A percentile compares a stretch with the other conserved stretches of the same genome.
Conservation (phyloP, 2,888 invertebrate genomes). For the Elysia crispata region DNA sequence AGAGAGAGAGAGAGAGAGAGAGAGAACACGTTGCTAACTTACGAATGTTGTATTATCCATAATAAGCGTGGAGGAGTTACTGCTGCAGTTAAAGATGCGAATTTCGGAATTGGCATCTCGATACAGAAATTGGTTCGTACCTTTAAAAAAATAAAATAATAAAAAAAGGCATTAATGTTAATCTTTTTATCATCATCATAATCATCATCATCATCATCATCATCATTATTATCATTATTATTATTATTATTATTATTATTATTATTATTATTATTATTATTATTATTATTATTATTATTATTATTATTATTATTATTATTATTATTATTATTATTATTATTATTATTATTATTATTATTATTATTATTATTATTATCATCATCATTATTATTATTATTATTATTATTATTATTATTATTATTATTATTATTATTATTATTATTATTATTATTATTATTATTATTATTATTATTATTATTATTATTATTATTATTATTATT, state of each 20-base stretch:
- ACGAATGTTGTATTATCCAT: too few species aligned
- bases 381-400: background rate
- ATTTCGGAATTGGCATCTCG: too few species aligned
- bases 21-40: too few species aligned
- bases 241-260: constrained; percentile 21
- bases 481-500: too few species aligned
- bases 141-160: constrained; percentile 80
- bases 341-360: constrained; percentile 15
- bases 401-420: too few species aligned
- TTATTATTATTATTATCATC: background rate
- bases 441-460: too few species aligned
- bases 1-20: background rate
- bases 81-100: too few species aligned
- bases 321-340: constrained; percentile 26
- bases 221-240: constrained; percentile 35
- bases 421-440: too few species aligned
- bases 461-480: too few species aligned
- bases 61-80: too few species aligned
- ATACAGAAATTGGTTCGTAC: constrained; percentile 86
- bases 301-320: constrained; percentile 24
- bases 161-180: too few species aligned
- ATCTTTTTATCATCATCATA: constrained; percentile 21
- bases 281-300: constrained; percentile 29
- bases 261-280: constrained; percentile 22
- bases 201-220: constrained; percentile 31